Evolutionary conservation across 2,888 invertebrate genomes (phyloP).

Genomic region (Plebejus anna): DNA sequence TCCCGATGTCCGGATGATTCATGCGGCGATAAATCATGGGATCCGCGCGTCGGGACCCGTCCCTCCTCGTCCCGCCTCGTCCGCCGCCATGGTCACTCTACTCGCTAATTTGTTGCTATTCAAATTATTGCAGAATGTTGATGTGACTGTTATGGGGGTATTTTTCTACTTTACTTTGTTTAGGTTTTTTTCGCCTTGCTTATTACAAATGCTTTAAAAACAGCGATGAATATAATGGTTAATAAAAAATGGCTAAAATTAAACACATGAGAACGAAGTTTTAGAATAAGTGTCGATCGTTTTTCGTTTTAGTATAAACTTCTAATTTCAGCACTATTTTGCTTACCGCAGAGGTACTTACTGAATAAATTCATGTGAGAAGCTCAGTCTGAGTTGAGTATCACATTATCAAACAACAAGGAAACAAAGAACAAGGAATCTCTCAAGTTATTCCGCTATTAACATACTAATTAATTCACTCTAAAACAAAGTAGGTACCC

Average conservation of each 20-base stretch:
- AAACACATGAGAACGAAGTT: background rate
- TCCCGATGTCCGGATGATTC: constrained; percentile 18
- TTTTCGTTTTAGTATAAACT: background rate
- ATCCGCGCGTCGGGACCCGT: background rate
- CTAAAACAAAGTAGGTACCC: background rate
- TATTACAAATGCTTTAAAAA: too few species aligned
- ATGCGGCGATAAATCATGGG: constrained; percentile 2
- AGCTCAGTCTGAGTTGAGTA: too few species aligned
- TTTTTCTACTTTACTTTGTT: background rate
- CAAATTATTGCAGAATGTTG: constrained; percentile 1
- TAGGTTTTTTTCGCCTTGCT: background rate
- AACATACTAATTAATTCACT: constrained; percentile 1
- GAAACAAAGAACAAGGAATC: background rate
- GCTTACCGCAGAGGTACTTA: background rate
- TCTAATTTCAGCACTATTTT: background rate
- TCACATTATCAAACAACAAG: too few species aligned
- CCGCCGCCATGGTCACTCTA: constrained; percentile 15
- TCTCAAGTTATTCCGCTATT: background rate
- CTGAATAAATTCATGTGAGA: too few species aligned
- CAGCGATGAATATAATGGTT: too few species aligned
- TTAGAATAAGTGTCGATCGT: background rate
- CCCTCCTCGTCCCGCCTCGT: background rate
- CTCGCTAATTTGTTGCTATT: constrained; percentile 9
- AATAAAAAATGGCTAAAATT: too few species aligned
- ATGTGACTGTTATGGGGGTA: background rate